These are phyloP conservation scores for Bufo gargarizans DNA, from an alignment of 2,113 vertebrate genomes.

Conservation along the genomic window DNA sequence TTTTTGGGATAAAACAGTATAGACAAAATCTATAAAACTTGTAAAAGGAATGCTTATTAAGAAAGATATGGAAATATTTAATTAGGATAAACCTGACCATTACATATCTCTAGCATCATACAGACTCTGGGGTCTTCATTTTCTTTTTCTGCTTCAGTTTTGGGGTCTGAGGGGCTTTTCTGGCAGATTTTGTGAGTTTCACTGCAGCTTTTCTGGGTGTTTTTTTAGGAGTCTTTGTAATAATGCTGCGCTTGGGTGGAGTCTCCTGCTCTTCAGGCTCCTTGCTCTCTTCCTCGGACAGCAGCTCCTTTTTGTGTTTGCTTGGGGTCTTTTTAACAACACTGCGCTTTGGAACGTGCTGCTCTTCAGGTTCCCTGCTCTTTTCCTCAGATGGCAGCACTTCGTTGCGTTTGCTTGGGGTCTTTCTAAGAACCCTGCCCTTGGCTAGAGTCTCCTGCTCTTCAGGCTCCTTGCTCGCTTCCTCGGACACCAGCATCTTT, in stretches of 20 bases:
- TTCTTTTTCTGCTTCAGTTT: slow-evolving; percentile 59
- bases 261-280: slow-evolving; percentile 29
- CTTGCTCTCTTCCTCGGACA: slow-evolving; percentile 37
- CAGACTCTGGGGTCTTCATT: neutral
- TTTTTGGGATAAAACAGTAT: neutral
- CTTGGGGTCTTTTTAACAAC: slow-evolving; percentile 53
- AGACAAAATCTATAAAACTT: neutral
- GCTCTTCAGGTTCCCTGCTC: slow-evolving; percentile 38
- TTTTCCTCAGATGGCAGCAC: neutral
- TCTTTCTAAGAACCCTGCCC: too few relatives aligned
- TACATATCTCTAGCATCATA: slow-evolving; percentile 7
- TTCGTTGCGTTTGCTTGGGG: neutral
- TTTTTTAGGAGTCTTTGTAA: slow-evolving; percentile 66
- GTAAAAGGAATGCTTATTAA: neutral
- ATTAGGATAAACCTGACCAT: neutral
- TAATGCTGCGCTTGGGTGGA: slow-evolving; percentile 60
- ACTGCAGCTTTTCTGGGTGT: slow-evolving; percentile 64
- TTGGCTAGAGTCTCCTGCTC: too few relatives aligned
- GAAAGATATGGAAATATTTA: neutral
- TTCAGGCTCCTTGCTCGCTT: too few relatives aligned
- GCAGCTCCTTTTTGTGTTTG: neutral
- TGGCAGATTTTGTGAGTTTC: slow-evolving; percentile 60
- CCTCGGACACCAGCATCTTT: too few relatives aligned
- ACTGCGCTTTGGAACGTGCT: slow-evolving; percentile 58
- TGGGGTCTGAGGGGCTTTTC: slow-evolving; percentile 56